Evolutionary conservation across 2,113 vertebrate species (phyloP).

Genomic region (Caloenas nicobarica): DNA sequence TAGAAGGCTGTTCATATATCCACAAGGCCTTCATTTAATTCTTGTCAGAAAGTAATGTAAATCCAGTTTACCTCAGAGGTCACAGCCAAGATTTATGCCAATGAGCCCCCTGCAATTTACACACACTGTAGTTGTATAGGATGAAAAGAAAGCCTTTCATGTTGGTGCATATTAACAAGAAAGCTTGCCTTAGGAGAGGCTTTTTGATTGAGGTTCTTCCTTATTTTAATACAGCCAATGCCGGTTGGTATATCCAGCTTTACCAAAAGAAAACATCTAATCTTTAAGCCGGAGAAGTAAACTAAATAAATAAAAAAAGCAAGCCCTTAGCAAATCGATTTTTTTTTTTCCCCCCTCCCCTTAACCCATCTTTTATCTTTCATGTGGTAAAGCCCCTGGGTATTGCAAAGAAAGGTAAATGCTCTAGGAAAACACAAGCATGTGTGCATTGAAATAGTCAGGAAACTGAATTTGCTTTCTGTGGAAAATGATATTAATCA

Average conservation of each 20-base stretch:
- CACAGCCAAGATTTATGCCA: constrained; percentile 84
- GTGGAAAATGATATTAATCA: neutral
- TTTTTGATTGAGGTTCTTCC: constrained; percentile 76
- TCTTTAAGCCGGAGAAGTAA: constrained; percentile 69
- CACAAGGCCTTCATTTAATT: constrained; percentile 89
- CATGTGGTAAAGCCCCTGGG: neutral
- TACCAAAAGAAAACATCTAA: constrained; percentile 61
- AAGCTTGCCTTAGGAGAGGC: constrained; percentile 78
- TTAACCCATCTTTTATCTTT: neutral
- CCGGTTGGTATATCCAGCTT: constrained; percentile 70
- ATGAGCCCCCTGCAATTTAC: constrained; percentile 84
- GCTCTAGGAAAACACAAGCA: neutral
- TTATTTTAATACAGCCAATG: constrained; percentile 78
- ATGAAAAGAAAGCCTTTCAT: constrained; percentile 85
- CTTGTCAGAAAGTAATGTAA: constrained; percentile 90
- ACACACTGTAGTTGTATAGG: constrained; percentile 82
- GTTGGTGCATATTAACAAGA: constrained; percentile 85
- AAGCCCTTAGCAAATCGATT: constrained; percentile 25
- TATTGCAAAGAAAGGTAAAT: neutral
- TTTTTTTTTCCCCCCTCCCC: neutral
- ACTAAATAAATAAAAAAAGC: neutral
- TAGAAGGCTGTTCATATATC: constrained; percentile 82
- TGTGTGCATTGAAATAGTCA: neutral
- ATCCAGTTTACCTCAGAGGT: constrained; percentile 88
- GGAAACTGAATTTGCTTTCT: neutral